Evolutionary conservation across 2,888 invertebrate species (phyloP), one percentile per base, ranked within the genome.

Genomic region (Caradrina clavipalpis): DNA sequence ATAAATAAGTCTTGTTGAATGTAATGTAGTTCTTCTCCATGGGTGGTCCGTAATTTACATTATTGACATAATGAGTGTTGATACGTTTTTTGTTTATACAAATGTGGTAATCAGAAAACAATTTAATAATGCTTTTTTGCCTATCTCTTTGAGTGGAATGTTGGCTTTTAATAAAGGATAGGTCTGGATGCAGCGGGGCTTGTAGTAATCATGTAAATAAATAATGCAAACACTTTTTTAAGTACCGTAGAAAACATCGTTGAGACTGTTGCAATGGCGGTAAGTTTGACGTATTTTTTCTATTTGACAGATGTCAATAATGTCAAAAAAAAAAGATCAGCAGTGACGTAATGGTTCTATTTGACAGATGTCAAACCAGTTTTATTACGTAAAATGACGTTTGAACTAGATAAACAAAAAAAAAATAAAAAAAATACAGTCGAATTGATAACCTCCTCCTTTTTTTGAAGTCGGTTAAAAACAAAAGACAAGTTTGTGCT

Each of bases 31-130:
- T 35, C 51, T 51, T 15, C 56, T 21, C 45, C 50, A 49, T 54
- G 79, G 63, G 79, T 49, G 74, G 74, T 56, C 59, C 39, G 39
- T 47, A 45, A 63, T 63, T 73, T 58, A 58, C 15, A 59, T n/a
- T 59, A 51, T 53, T 56, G 59, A 56, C 66, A 73, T 74, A 79
- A 79, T 39, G 49, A 62, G 21, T 19, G 19, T 31, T 49, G 51
- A 56, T 57, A 73, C 21, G 11, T 47, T n/a, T 74, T 65, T 60
- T 55, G 58, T 74, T 60, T 26, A 8, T 11, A 73, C 15, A 47
- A 59, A 73, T 56, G 31, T 79, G 19, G 51, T 56, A 57, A 66
- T 80, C 67, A 66, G 31, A 74, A 74, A 66, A 49, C 8, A 35
- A 55, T 64, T 64, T 65, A 0, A 73, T 3, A 42, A 2, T 21